Conservation (phyloP, 2,113 vertebrate genomes). For the Furnarius figulus region DNA sequence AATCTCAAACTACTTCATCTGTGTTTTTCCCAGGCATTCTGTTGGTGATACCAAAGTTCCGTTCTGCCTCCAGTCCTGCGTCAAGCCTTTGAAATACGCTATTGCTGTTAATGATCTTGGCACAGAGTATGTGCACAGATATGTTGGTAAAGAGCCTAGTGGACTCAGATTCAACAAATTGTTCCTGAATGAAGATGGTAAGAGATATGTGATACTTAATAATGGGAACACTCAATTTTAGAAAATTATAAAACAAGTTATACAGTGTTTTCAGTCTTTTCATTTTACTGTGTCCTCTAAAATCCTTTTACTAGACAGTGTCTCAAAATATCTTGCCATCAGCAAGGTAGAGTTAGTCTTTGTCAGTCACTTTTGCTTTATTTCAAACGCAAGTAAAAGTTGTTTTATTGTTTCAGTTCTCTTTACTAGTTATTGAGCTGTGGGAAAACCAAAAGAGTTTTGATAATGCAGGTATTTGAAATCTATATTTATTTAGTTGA, state of each 20-base stretch:
- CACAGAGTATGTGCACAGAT: constrained; percentile 96
- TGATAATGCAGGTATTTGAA: background rate
- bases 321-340: background rate
- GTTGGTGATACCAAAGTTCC: constrained; percentile 97
- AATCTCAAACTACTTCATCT: background rate
- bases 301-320: background rate
- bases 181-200: constrained; percentile 97
- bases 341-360: background rate
- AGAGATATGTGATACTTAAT: constrained; percentile 49
- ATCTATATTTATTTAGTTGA: background rate
- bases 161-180: constrained; percentile 97
- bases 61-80: constrained; percentile 97
- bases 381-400: background rate
- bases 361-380: background rate
- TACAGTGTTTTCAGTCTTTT: background rate
- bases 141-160: constrained; percentile 97
- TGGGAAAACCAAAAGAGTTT: background rate
- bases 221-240: background rate
- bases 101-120: constrained; percentile 95
- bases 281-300: background rate
- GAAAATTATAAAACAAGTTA: background rate
- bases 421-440: background rate
- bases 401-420: background rate
- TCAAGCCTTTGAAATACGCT: constrained; percentile 96
- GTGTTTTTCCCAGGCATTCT: constrained; percentile 84